Base-by-base conservation (phyloP, 2,797 vertebrate species). In the Chaetodon trifasciatus region DNA sequence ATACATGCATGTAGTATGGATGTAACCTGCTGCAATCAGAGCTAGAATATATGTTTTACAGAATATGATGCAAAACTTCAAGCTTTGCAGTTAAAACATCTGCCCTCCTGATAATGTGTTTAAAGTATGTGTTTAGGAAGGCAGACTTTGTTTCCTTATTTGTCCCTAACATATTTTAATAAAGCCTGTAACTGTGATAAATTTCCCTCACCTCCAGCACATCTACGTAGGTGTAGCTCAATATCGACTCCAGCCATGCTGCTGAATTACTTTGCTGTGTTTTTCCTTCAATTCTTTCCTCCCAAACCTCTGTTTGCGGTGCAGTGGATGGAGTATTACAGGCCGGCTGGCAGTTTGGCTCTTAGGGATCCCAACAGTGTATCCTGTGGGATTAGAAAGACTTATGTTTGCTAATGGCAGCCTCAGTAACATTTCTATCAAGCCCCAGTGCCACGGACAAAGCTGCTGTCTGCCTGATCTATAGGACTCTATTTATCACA, bases 401-500 rank as follows among this genome's bases (percentile, higher is more conserved):
- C 8, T 81, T 86, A 86, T 71, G 62, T 71, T 64, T 56, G 69
- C 85, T 90, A 86, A 91, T 85, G 84, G 85, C 72, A 71, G 64
- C 60, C 80, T 68, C 61, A 0, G 72, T 76, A 88, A 88, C 78
- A 74, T 87, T 90, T 92, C 82, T 87, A 78, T 92, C 83, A 87
- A 81, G 86, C 52, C 61, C 72, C 70, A 46, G 81, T 84, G 79
- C 82, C 40, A 49, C 1, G 5, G 60, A 89, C 82, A 84, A 81
- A 82, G 81, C 85, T 85, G 83, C 76, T 80, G 84, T 88, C 84
- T 42, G 19, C 69, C 63, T 81, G 81, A 92, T 91, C 82, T 90
- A 87, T 82, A 69, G 62, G 62, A 70, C 85, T 87, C 74, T 68
- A 47, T 93, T 90, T 73, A 91, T 92, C 86, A 90, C 72, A 28